Base-by-base conservation (phyloP, 2,113 vertebrate species). In the Anolis carolinensis region DNA sequence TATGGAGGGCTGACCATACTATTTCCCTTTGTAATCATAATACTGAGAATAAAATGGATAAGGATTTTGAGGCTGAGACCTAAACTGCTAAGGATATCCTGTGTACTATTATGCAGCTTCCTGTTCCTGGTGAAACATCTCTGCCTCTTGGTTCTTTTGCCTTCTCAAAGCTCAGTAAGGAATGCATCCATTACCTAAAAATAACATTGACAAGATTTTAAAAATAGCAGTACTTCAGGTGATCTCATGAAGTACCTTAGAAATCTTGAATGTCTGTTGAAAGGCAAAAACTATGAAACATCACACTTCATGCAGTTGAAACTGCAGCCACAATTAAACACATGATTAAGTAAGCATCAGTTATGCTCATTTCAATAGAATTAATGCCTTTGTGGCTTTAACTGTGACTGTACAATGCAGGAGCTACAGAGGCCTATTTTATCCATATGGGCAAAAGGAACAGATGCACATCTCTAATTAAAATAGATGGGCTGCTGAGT, bases 361-460 rank as follows among this genome's bases (percentile, higher is more conserved):
- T 71, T 30, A 32, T 25, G 52, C 59, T 72, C 65, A 59, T 85
- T 79, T 71, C 67, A 79, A 71, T 71, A 44, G 39, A 30, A 50
- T 20, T 39, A 7, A 9, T 30, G 50, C 32, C 68, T 52, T 16
- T 23, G 39, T 59, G 70, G 52, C 76, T 85, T 44, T 18, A 50
- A 9, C n/a, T 79, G 59, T 59, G 52, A 27, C 34, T 39, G 27
- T 72, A 65, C 50, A 78, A 52, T 5, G 68, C 72, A 50, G 34
- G 75, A 85, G 63, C 48, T 55, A n/a, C 32, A n/a, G 16, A 39
- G 75, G 50, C 10, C 48, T 85, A 55, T 71, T 68, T 79, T 85
- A 70, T 30, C 83, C 75, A 78, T 20, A 70, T 78, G 76, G 83
- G 25, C 2, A 71, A 85, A 71, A 71, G 32, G 65, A 78, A 85